Conservation (phyloP, 2,797 vertebrate species). For the Rhabdophis nuchalis region DNA sequence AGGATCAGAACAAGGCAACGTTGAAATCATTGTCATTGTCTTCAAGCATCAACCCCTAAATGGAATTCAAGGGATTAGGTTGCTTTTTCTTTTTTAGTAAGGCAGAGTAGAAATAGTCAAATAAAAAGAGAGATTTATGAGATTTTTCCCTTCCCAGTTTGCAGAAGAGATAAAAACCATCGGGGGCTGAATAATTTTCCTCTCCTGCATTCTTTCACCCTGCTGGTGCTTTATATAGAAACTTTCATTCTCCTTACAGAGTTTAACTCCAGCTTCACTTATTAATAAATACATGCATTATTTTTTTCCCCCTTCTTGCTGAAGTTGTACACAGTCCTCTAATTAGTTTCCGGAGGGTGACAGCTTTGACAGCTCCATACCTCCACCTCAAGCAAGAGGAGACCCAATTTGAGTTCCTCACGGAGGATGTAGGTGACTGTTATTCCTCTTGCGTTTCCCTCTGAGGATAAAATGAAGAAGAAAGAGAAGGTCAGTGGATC, state of each 20-base stretch:
- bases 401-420: not conserved
- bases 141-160: not conserved
- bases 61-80: not conserved
- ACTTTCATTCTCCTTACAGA: slow-evolving; percentile 6
- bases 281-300: not conserved
- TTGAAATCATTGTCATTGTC: not conserved
- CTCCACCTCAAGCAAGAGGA: not conserved
- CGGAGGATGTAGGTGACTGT: not conserved
- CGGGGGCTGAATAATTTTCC: not conserved
- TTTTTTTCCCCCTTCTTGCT: slow-evolving; percentile 17
- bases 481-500: not conserved
- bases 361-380: slow-evolving; percentile 28
- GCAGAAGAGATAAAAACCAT: not conserved
- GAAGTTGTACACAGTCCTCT: slow-evolving; percentile 2
- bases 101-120: not conserved
- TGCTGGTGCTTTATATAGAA: slow-evolving; percentile 3
- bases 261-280: slow-evolving; percentile 4
- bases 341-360: slow-evolving; percentile 25
- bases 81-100: not conserved
- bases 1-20: not conserved
- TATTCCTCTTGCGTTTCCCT: not conserved
- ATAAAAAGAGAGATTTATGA: not conserved
- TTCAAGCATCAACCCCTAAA: not conserved
- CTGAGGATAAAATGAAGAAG: not conserved
- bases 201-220: not conserved